Conservation (phyloP, 2,113 vertebrate genomes). For the Leucoraja erinaceus region DNA sequence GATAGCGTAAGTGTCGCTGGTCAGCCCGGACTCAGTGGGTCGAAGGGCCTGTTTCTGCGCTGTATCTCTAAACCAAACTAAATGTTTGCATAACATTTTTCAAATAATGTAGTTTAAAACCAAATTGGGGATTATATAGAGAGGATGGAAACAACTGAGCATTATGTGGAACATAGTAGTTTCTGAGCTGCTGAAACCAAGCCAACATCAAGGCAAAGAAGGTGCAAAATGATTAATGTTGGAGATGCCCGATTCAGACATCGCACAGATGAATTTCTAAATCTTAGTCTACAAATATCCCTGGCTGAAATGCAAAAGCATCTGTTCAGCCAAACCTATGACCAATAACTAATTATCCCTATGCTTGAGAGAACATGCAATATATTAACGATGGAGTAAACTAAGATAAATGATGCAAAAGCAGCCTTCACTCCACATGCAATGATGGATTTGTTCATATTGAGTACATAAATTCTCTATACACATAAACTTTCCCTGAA, state of each 20-base stretch:
- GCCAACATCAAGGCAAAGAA: neutral
- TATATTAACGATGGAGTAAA: neutral
- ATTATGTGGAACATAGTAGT: neutral
- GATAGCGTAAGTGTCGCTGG: too few species aligned
- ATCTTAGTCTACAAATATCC: neutral
- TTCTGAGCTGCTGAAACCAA: neutral
- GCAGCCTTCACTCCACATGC: neutral
- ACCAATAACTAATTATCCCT: neutral
- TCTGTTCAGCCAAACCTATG: neutral
- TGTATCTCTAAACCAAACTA: too few species aligned
- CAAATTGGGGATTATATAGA: neutral
- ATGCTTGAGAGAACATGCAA: neutral
- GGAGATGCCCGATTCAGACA: neutral
- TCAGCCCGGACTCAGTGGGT: too few species aligned
- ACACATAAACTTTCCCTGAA: neutral
- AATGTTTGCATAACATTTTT: neutral
- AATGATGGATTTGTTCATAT: slow-evolving; percentile 19
- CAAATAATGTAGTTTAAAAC: neutral
- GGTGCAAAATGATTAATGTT: neutral
- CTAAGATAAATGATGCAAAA: neutral
- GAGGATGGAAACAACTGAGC: neutral
- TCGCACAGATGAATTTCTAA: neutral
- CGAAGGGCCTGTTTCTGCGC: too few species aligned
- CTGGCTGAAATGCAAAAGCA: neutral
- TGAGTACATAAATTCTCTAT: neutral